Conservation (phyloP, 2,113 vertebrate genomes). For the Platanista minor region DNA sequence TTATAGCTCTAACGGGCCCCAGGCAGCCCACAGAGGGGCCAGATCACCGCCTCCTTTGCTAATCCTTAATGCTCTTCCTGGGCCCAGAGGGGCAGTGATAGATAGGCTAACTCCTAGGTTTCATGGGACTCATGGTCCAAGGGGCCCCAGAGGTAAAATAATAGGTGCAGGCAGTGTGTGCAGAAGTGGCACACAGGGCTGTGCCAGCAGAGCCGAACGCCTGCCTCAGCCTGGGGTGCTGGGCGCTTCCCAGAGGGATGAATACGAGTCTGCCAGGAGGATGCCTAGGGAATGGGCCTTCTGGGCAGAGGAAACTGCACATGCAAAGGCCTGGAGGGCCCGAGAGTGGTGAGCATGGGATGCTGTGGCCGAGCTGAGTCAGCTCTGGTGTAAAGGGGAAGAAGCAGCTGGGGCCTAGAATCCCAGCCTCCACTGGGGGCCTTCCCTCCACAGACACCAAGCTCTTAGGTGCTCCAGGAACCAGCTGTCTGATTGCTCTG, state of each 20-base stretch:
- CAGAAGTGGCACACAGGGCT: not conserved
- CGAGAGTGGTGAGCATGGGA: accelerated
- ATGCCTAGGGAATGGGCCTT: not conserved
- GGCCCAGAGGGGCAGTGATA: not conserved
- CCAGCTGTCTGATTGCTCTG: not conserved
- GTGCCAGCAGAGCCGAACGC: not conserved
- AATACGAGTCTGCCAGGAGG: not conserved
- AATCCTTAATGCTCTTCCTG: accelerated
- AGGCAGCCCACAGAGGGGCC: not conserved
- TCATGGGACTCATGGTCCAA: not conserved
- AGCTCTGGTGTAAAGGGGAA: not conserved
- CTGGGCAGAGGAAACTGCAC: not conserved
- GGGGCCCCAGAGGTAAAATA: not conserved
- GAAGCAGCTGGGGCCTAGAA: not conserved
- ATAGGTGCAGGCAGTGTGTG: accelerated
- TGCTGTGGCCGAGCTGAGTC: accelerated
- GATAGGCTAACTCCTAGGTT: not conserved
- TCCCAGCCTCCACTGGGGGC: not conserved
- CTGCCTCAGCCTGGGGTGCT: not conserved
- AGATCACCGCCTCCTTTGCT: not conserved
- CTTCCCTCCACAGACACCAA: not conserved
- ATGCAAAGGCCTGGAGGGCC: not conserved
- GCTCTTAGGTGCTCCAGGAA: not conserved
- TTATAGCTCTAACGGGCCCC: too few species aligned
- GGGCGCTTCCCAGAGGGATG: not conserved